Conservation (phyloP, 2,113 vertebrate species). For the Acanthochromis polyacanthus region DNA sequence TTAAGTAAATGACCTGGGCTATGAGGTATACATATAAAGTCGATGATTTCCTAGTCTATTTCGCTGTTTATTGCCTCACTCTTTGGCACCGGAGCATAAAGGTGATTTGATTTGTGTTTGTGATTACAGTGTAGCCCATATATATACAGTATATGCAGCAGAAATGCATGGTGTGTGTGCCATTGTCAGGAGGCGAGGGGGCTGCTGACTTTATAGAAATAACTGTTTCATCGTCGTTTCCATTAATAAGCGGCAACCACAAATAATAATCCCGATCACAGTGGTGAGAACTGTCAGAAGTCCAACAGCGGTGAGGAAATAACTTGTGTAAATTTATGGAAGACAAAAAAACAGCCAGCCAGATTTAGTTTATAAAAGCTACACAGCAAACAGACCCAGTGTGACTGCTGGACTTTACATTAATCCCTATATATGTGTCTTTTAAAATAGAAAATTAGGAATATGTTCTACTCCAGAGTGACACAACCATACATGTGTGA, state of each 20-base stretch:
- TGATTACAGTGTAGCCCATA: slow-evolving; percentile 66
- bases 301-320: slow-evolving; percentile 6
- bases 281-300: not conserved
- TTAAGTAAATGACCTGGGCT: slow-evolving; percentile 74
- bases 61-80: slow-evolving; percentile 67
- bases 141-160: slow-evolving; percentile 30
- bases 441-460: slow-evolving; percentile 8
- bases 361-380: slow-evolving; percentile 29
- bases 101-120: slow-evolving; percentile 76
- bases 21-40: slow-evolving; percentile 66
- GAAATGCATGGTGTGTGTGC: slow-evolving; percentile 49
- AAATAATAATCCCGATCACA: slow-evolving; percentile 9
- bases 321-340: slow-evolving; percentile 23
- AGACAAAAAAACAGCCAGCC: slow-evolving; percentile 24
- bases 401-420: not conserved
- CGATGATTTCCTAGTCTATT: slow-evolving; percentile 72
- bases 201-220: slow-evolving; percentile 58
- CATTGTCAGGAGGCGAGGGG: slow-evolving; percentile 52
- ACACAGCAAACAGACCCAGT: slow-evolving; percentile 26
- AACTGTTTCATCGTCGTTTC: slow-evolving; percentile 36
- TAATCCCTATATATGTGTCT: not conserved
- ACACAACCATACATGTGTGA: not conserved
- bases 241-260: slow-evolving; percentile 23
- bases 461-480: not conserved
- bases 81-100: slow-evolving; percentile 60